Base-by-base conservation (phyloP, 2,113 vertebrate genomes). In the Phyllopteryx taeniolatus region DNA sequence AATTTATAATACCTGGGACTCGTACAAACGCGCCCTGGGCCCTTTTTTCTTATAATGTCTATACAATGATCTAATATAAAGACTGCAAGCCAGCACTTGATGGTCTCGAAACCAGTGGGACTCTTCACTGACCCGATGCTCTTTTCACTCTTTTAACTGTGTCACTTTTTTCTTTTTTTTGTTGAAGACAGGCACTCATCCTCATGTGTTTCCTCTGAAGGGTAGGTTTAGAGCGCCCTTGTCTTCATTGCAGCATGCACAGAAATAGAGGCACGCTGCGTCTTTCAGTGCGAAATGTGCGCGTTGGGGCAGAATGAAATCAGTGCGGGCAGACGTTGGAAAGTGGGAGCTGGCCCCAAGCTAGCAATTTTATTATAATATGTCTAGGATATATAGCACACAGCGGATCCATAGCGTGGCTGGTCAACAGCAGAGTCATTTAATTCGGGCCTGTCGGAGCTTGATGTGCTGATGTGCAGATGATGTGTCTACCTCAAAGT, bases 401-500 rank as follows among this genome's bases (percentile, higher is more conserved):
- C 87, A 83, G 85, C 87, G 89, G 89, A 88, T 88, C 83, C 89
- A 89, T 89, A 85, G 72, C 77, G 77, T 63, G 76, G 79, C 85
- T 84, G 84, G 84, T 87, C 87, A 89, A 90, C 89, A 87, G 77
- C 83, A 88, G 75, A 88, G 84, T 76, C 82, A 85, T 89, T 88
- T 90, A 86, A 86, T 81, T 76, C 67, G 31, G 76, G 82, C 83
- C 87, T 83, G 87, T 70, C 86, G 89, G 89, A 89, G 67, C 86
- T 71, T 68, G 79, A 86, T 87, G 77, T 90, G 89, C 88, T 91
- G 89, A 90, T 89, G 78, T 80, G 84, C 83, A 85, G 84, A 81
- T 86, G 86, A 86, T 88, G 88, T 85, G 86, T 87, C 80, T 70
- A 77, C 74, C 78, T 86, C 74, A 79, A 89, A 89, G 82, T 87